Base-by-base conservation (phyloP, 2,113 vertebrate species). In the Trematomus loennbergii region DNA sequence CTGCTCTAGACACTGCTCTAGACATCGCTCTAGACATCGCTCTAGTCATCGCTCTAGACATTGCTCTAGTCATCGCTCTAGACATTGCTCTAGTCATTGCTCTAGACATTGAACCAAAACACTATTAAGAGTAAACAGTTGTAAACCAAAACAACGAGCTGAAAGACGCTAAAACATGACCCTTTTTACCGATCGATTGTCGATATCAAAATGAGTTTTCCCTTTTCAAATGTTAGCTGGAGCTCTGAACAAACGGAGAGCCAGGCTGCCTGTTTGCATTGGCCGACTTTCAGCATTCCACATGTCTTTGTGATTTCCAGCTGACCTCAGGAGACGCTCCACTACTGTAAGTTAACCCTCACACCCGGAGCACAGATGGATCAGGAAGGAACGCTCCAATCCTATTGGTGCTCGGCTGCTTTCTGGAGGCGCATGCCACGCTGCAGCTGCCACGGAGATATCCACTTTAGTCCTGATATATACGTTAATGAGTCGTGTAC, bases 241-340 rank as follows among this genome's bases (percentile, higher is more conserved):
- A 87, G 88, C 87, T 85, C 74, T 87, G 87, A 72, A 53, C 43
- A 73, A 84, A 87, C 18, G 88, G 86, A 91, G 88, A 89, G 90
- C 90, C 84, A 73, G 88, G 89, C 83, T 88, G 91, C 66, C 82
- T 95, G 94, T 94, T 94, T 95, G 88, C 83, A 78, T 93, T 95
- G 95, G 94, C 94, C 88, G 73, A 87, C 59, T 76, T 54, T 87
- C 88, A 88, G 92, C 94, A 95, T 95, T 95, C 94, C 95, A 92
- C 95, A 93, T 93, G 93, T 94, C 95, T 94, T 94, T 94, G 94
- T 95, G 92, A 94, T 93, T 91, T 94, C 93, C 92, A 90, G 92
- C 90, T 94, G 94, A 95, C 94, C 94, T 95, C 94, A 94, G 83
- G 92, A 94, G 94, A 94, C 93, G 90, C 94, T 92, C 85, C 87